These are phyloP conservation scores for Crocodylus rhombifer DNA, from an alignment of 2,797 vertebrate species.

Conservation along the genomic window DNA sequence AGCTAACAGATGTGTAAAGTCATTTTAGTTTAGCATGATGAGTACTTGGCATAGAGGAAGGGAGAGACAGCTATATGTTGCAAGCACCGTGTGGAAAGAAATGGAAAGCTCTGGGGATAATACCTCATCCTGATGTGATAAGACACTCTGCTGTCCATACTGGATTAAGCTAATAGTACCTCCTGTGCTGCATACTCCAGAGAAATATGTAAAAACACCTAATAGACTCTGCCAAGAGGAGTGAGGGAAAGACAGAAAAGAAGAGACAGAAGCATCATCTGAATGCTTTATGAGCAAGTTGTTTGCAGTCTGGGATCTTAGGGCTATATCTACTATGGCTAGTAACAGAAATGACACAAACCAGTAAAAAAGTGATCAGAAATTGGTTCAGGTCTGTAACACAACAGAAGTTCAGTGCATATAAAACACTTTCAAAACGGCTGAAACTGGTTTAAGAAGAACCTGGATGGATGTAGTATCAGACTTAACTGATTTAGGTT, in stretches of 20 bases:
- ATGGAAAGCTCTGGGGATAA: slow-evolving; percentile 28
- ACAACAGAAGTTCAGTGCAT: too few relatives aligned
- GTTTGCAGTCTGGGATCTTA: too few relatives aligned
- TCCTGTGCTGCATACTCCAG: not conserved
- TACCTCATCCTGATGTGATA: not conserved
- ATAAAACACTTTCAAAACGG: too few relatives aligned
- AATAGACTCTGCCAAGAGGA: not conserved
- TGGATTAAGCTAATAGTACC: not conserved
- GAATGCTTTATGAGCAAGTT: not conserved
- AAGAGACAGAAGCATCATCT: not conserved
- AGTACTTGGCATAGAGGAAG: not conserved
- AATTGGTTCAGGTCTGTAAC: too few relatives aligned
- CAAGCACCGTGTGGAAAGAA: not conserved
- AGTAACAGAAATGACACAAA: not conserved
- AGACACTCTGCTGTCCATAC: not conserved
- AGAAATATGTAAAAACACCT: not conserved
- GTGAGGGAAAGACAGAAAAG: not conserved
- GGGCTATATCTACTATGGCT: not conserved
- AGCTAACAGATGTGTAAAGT: not conserved
- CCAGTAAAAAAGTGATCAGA: too few relatives aligned
- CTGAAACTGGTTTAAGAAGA: not conserved
- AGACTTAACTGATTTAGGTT: too few relatives aligned
- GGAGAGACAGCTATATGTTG: not conserved
- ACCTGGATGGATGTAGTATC: too few relatives aligned
- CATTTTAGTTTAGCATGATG: slow-evolving; percentile 5